Percentiles rank a stretch among this genome's conserved stretches.
Conservation (phyloP, 2,113 vertebrate species). For the Eptatretus burgeri region DNA sequence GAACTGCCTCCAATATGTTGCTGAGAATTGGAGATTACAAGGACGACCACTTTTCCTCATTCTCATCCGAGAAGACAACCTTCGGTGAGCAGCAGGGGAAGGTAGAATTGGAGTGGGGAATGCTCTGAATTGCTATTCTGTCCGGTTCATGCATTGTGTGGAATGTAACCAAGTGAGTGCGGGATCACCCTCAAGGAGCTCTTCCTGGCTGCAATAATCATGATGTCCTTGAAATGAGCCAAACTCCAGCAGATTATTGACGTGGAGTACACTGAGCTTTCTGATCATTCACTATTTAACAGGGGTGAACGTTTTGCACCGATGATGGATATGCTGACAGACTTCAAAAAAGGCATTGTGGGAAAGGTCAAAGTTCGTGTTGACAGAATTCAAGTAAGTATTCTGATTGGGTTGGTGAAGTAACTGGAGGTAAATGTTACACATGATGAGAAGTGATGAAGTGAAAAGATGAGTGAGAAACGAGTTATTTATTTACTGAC, state of each 20-base stretch:
- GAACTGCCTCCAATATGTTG: slow-evolving; percentile 43
- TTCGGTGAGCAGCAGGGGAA: slow-evolving; percentile 27
- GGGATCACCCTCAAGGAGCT: too few relatives aligned
- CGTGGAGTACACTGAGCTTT: too few relatives aligned
- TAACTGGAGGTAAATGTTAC: too few relatives aligned
- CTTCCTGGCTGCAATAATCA: neutral
- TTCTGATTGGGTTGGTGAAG: too few relatives aligned
- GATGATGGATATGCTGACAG: slow-evolving; percentile 72
- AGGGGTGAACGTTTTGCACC: slow-evolving; percentile 89
- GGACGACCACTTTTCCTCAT: slow-evolving; percentile 70
- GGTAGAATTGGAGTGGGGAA: too few relatives aligned
- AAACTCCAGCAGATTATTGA: too few relatives aligned
- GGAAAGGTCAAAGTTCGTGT: slow-evolving; percentile 88
- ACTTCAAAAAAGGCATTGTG: slow-evolving; percentile 56
- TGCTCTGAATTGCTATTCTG: neutral
- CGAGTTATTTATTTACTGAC: too few relatives aligned
- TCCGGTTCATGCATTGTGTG: too few relatives aligned
- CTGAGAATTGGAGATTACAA: slow-evolving; percentile 86
- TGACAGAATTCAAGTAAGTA: slow-evolving; percentile 66
- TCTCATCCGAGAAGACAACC: slow-evolving; percentile 86
- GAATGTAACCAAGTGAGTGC: too few relatives aligned
- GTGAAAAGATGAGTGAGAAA: too few relatives aligned
- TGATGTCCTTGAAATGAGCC: too few relatives aligned
- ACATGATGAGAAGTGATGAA: too few relatives aligned
- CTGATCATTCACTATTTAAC: neutral